A percentile compares a stretch with the other conserved stretches of the same genome.
Evolutionary conservation across 2,113 vertebrate species (phyloP).

Genomic region (Bagarius yarrelli): DNA sequence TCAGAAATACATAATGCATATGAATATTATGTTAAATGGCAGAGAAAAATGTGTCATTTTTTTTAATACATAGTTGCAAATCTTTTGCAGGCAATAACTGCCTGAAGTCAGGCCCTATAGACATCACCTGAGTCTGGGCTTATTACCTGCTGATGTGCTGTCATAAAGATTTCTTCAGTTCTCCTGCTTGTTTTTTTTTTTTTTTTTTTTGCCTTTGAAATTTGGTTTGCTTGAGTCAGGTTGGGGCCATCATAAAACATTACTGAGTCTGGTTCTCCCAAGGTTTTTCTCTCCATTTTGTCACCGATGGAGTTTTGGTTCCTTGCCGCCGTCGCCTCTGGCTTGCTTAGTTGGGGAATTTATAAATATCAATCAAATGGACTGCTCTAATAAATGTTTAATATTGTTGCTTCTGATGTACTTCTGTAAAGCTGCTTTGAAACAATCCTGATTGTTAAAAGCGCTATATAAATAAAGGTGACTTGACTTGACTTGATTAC

Average conservation of each 20-base stretch:
- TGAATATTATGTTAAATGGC: background rate
- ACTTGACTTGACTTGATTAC: too few species aligned
- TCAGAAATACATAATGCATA: background rate
- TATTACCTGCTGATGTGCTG: background rate
- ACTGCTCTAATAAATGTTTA: too few species aligned
- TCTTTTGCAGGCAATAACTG: background rate
- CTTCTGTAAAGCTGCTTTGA: too few species aligned
- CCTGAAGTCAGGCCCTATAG: background rate
- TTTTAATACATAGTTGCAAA: background rate
- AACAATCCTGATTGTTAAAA: too few species aligned
- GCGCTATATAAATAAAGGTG: too few species aligned
- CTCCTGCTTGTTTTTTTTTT: background rate
- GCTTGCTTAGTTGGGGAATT: too few species aligned
- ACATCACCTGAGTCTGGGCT: background rate
- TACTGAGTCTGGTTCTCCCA: too few species aligned
- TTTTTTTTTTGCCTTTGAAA: background rate
- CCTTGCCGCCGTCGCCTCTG: too few species aligned
- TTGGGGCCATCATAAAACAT: background rate
- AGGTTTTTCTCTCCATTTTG: too few species aligned
- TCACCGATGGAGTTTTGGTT: too few species aligned
- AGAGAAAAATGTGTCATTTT: background rate
- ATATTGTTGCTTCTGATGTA: too few species aligned
- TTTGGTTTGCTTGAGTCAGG: background rate
- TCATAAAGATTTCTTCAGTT: background rate
- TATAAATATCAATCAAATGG: too few species aligned